Evolutionary conservation across 2,888 invertebrate species (phyloP), one percentile per base, ranked within the genome.

Genomic region (Dinocampus coccinellae): DNA sequence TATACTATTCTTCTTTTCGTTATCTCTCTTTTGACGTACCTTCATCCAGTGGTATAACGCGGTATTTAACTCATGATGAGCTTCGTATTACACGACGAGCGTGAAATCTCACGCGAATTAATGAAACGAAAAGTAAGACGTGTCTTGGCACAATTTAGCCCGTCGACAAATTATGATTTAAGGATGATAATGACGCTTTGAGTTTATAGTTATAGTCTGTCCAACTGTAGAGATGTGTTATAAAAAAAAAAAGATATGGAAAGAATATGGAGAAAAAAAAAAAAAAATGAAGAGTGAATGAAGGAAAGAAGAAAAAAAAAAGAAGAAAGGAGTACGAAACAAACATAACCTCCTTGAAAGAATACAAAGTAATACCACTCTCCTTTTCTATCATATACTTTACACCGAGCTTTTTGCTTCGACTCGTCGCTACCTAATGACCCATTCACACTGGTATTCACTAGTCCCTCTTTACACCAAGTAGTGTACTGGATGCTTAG

Each of bases 391-490:
- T 11, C 29, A 47, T 29, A 26, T 20, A 63, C 29, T 52, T 42
- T 39, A 57, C 61, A 52, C 33, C 39, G 39, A 66, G 71, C 66
- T 62, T 61, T 71, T 62, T 29, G 60, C 63, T 68, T 71, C 68
- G 73, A 70, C 63, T 73, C 68, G 68, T 64, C 53, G 52, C 62
- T 42, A 68, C 70, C 73, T 69, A 73, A 73, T 70, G 73, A 73
- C 63, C 73, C 67, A 73, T 73, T 73, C 70, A 73, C 73, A 47
- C 47, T 39, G 62, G 70, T 47, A 60, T 70, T 73, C 69, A 69
- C 47, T 55, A 55, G 63, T 52, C 52, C 33, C 66, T 62, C 67
- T 73, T 73, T 71, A 65, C 64, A n/a, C 57, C 63, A 26, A 33
- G 34, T 60, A 34, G 16, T 58, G 55, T 16, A 16, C 66, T 53